Evolutionary conservation across 2,888 invertebrate genomes (phyloP).

Genomic region (Periphyllus acericola): DNA sequence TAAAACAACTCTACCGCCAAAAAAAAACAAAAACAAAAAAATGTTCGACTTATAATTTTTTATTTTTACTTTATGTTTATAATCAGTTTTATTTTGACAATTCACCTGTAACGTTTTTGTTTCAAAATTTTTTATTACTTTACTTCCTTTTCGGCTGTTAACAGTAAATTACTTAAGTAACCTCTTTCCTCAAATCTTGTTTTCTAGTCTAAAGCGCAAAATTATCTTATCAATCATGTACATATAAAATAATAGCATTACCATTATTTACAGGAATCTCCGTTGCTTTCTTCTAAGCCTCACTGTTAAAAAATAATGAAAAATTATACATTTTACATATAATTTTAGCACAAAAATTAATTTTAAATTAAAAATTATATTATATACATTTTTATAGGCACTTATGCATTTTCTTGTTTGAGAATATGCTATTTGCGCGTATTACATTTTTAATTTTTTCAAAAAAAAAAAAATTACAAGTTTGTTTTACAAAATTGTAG

Average conservation of each 20-base stretch:
- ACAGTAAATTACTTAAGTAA: neutral
- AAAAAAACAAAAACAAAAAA: neutral
- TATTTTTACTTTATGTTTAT: slow-evolving; percentile 33
- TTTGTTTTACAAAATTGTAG: slow-evolving; percentile 55
- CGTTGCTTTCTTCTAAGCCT: neutral
- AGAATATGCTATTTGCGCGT: slow-evolving; percentile 22
- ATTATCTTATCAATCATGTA: slow-evolving; percentile 4
- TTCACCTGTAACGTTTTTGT: slow-evolving; percentile 6
- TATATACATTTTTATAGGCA: neutral
- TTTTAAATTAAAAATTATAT: neutral
- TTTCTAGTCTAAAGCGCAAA: slow-evolving; percentile 50
- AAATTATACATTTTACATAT: neutral
- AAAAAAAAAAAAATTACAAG: slow-evolving; percentile 36
- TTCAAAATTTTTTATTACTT: slow-evolving; percentile 5
- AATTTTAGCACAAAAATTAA: neutral
- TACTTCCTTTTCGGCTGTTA: neutral
- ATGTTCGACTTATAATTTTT: neutral
- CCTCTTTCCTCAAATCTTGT: neutral
- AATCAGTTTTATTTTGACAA: slow-evolving; percentile 32
- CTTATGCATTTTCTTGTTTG: neutral
- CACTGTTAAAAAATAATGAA: neutral
- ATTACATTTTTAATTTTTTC: neutral
- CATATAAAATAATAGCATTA: slow-evolving; percentile 27
- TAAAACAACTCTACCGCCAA: slow-evolving; percentile 67
- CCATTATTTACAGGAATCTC: slow-evolving; percentile 20